Percentiles rank a stretch among this genome's conserved stretches.
Evolutionary conservation across 2,113 vertebrate genomes (phyloP).

Genomic region (Neodontobutis hainanensis): DNA sequence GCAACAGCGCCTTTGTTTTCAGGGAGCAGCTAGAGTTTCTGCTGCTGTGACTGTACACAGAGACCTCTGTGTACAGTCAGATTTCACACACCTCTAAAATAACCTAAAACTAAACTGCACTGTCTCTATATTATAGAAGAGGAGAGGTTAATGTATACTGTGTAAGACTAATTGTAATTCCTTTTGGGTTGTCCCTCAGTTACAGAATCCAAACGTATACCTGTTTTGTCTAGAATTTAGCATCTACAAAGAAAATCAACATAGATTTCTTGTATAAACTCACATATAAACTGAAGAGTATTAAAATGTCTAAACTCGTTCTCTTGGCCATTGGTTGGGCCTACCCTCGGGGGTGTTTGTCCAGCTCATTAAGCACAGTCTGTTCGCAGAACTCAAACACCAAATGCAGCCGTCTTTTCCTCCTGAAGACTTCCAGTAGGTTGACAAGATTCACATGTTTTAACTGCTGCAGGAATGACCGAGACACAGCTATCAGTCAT

Average conservation of each 20-base stretch:
- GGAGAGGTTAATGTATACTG: not conserved
- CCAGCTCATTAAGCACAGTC: slow-evolving; percentile 88
- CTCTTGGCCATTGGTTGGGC: slow-evolving; percentile 26
- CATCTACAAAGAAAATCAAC: no score
- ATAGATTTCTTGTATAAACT: no score
- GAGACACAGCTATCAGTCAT: not conserved
- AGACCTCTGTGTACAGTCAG: slow-evolving; percentile 5
- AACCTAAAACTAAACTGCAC: slow-evolving; percentile 8
- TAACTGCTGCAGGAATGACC: slow-evolving; percentile 78
- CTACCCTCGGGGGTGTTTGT: slow-evolving; percentile 86
- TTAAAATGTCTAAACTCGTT: not conserved
- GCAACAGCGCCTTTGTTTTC: slow-evolving; percentile 74
- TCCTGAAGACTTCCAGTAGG: slow-evolving; percentile 88
- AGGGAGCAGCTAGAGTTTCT: slow-evolving; percentile 72
- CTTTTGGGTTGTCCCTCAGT: no score
- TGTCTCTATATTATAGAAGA: not conserved
- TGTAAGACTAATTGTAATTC: not conserved
- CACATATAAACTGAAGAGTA: not conserved
- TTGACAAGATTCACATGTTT: slow-evolving; percentile 90
- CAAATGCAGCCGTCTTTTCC: slow-evolving; percentile 85
- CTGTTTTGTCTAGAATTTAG: no score
- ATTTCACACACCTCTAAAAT: slow-evolving; percentile 7
- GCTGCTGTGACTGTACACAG: slow-evolving; percentile 31
- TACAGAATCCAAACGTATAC: no score
- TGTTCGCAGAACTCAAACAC: slow-evolving; percentile 92